These are phyloP conservation scores for Phyllostomus discolor DNA, from an alignment of 2,113 vertebrate genomes.

Conservation along the genomic window DNA sequence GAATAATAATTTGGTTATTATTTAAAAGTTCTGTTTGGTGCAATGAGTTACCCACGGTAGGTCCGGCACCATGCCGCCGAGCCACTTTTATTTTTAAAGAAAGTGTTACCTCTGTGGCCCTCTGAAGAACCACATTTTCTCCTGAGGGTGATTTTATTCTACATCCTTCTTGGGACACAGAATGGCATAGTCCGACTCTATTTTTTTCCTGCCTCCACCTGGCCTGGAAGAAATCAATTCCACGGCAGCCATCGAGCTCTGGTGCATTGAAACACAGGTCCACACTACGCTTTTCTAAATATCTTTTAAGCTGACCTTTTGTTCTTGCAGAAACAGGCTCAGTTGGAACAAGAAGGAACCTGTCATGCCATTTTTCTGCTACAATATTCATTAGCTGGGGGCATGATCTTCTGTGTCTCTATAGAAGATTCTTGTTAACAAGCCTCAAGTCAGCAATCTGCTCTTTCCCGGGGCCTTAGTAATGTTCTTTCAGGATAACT, in stretches of 20 bases:
- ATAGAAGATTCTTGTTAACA: conserved; percentile 61
- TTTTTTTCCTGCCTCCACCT: background rate
- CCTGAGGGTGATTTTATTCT: background rate
- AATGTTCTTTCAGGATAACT: background rate
- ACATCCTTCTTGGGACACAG: background rate
- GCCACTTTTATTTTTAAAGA: background rate
- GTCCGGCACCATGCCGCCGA: background rate
- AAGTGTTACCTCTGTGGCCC: background rate
- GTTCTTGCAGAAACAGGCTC: conserved; percentile 59
- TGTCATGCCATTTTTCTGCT: conserved; percentile 63
- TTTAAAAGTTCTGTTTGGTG: background rate
- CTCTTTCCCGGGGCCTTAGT: background rate
- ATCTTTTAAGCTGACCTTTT: conserved; percentile 63
- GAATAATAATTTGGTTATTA: background rate
- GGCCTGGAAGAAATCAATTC: conserved; percentile 59
- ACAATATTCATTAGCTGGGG: conserved; percentile 69
- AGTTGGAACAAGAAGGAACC: conserved; percentile 57
- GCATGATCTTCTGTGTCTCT: conserved; percentile 55
- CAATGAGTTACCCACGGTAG: background rate
- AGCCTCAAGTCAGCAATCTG: conserved; percentile 39
- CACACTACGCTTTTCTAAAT: conserved; percentile 38
- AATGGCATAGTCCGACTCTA: background rate
- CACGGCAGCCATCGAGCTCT: background rate
- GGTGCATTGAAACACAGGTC: conserved; percentile 41
- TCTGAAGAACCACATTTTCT: background rate